Base-by-base conservation (phyloP, 2,113 vertebrate species). In the Carassius carassius region DNA sequence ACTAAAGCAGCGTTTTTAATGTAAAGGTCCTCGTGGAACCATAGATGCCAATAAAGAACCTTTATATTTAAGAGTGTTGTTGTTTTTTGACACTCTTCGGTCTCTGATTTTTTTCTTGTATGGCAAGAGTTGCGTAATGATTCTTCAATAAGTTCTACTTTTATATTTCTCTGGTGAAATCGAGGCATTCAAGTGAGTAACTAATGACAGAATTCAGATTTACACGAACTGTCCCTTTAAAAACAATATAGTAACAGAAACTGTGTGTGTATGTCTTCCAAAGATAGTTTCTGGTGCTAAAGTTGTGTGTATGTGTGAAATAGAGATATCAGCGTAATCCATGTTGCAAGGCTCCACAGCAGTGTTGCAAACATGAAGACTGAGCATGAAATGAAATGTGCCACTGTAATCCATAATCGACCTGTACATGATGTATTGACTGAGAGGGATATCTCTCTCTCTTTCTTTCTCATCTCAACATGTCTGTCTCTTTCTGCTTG, bases 321-420 rank as follows among this genome's bases (percentile, higher is more conserved):
- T 80, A 78, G 84, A 88, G 87, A 82, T 87, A 85, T 88, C 86
- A 87, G 82, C 35, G 82, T 84, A 74, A 84, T 84, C 65, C 49
- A 74, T 70, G 69, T 54, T 58, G 69, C 69, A 23, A 11, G 60
- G 35, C 70, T 87, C 74, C 58, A 79, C 78, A 77, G 84, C 76
- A 37, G 85, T 76, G 44, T 54, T 23, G 21, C 47, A 82, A 82
- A 84, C 32, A 85, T 69, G 80, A 35, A 83, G 84, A 81, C 73
- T 29, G 81, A 89, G 82, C 80, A 86, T 88, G 87, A 86, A 88
- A 88, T 54, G 83, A 87, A 60, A 85, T 77, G 62, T 85, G 86
- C 79, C 81, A 67, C 56, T 84, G 75, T 84, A 88, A 89, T 89
- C 89, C 82, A 87, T 90, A 85, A 90, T 88, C 51, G 82, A 82